Conservation (phyloP, 2,797 vertebrate species). For the Remorina albescens region DNA sequence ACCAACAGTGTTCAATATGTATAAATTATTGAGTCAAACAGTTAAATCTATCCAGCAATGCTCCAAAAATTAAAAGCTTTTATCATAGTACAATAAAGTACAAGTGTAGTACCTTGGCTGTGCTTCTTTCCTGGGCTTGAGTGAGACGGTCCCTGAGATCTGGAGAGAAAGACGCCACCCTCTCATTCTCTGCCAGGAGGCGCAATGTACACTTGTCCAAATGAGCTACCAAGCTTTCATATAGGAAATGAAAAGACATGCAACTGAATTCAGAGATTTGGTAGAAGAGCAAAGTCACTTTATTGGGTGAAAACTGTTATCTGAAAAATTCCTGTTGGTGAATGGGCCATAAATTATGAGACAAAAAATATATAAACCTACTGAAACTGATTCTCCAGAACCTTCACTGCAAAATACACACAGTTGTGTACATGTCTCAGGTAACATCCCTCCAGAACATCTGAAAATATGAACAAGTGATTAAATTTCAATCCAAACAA, state of each 20-base stretch:
- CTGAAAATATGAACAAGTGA: conserved; percentile 70
- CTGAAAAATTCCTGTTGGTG: background rate
- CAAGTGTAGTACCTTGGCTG: conserved; percentile 87
- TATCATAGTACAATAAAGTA: background rate
- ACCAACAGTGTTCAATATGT: background rate
- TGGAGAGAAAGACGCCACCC: conserved; percentile 91
- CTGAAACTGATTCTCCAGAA: conserved; percentile 94
- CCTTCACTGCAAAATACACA: conserved; percentile 95
- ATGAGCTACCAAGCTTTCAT: conserved; percentile 87
- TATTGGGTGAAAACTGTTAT: background rate
- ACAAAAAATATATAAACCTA: conserved; percentile 79
- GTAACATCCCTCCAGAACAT: conserved; percentile 87
- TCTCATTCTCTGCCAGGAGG: conserved; percentile 95
- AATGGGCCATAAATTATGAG: background rate
- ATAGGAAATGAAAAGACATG: conserved; percentile 3
- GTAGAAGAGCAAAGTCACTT: background rate
- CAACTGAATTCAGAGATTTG: background rate
- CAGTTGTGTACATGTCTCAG: conserved; percentile 95
- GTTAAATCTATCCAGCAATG: background rate
- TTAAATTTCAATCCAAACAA: background rate
- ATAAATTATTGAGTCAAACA: background rate
- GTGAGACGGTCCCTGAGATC: conserved; percentile 87
- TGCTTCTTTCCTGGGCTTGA: conserved; percentile 90
- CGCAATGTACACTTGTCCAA: conserved; percentile 94
- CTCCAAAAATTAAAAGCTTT: background rate